Conservation (phyloP, 2,113 vertebrate species). For the Antigone vipio region DNA sequence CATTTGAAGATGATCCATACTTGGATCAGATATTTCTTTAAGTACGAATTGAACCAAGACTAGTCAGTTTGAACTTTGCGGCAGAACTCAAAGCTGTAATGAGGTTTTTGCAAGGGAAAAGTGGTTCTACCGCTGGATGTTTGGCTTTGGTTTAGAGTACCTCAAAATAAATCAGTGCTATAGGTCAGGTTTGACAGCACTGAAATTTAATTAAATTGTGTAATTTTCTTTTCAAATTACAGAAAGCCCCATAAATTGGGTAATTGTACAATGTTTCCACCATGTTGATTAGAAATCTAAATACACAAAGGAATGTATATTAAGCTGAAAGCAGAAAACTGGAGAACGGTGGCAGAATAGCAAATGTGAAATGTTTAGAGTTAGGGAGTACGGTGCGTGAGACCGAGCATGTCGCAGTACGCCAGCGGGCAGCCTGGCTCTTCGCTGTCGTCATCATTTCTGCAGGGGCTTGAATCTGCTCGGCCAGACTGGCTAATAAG, state of each 20-base stretch:
- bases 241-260: not conserved
- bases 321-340: not conserved
- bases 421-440: not conserved
- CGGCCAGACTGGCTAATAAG: not conserved
- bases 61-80: not conserved
- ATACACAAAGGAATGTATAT: not conserved
- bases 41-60: not conserved
- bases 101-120: not conserved
- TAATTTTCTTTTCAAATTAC: constrained; percentile 16
- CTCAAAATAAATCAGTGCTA: not conserved
- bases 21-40: not conserved
- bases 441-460: rapidly evolving
- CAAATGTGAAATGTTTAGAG: not conserved
- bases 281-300: not conserved
- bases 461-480: not conserved
- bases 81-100: not conserved
- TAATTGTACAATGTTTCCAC: not conserved
- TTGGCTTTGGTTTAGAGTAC: not conserved
- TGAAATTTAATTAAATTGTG: constrained; percentile 25
- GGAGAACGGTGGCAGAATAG: not conserved
- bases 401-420: rapidly evolving
- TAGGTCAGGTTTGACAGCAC: constrained; percentile 8
- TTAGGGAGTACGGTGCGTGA: not conserved
- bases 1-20: not conserved
- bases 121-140: not conserved